Conservation (phyloP, 2,797 vertebrate genomes). For the Leuciscus waleckii region DNA sequence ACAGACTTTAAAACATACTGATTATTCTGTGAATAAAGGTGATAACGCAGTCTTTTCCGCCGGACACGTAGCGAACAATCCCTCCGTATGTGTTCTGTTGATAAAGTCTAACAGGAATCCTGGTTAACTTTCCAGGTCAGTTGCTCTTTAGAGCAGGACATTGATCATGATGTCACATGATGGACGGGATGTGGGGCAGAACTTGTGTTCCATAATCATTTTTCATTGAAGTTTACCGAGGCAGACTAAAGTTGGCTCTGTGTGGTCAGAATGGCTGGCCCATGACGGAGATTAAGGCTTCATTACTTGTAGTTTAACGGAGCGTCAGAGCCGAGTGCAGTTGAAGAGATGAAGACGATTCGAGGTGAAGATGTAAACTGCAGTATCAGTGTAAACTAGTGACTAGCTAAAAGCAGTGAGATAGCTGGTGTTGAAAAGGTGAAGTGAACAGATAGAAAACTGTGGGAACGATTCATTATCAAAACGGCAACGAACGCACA, state of each 20-base stretch:
- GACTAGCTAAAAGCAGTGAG: background rate
- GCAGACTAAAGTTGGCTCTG: slow-evolving; percentile 32
- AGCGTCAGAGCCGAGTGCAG: background rate
- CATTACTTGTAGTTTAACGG: background rate
- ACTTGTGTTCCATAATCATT: slow-evolving; percentile 79
- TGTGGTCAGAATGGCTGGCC: background rate
- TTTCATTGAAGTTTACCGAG: slow-evolving; percentile 62
- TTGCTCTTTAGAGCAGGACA: slow-evolving; percentile 68
- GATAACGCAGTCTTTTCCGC: slow-evolving; percentile 57
- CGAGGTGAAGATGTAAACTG: background rate
- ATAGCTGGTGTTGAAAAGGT: background rate
- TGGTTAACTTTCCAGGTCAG: slow-evolving; percentile 77
- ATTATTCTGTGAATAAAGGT: slow-evolving; percentile 1
- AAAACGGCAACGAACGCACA: background rate
- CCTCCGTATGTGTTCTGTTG: slow-evolving; percentile 66
- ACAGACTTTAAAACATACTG: slow-evolving; percentile 46
- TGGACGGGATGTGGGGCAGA: slow-evolving; percentile 73
- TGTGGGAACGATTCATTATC: background rate
- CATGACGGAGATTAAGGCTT: background rate
- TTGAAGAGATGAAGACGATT: background rate
- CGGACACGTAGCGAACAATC: slow-evolving; percentile 64
- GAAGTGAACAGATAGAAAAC: background rate
- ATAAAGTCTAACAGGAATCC: slow-evolving; percentile 65
- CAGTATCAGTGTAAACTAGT: background rate
- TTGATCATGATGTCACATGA: slow-evolving; percentile 78